Conservation (phyloP, 2,113 vertebrate genomes). For the Lichenostomus cassidix region DNA sequence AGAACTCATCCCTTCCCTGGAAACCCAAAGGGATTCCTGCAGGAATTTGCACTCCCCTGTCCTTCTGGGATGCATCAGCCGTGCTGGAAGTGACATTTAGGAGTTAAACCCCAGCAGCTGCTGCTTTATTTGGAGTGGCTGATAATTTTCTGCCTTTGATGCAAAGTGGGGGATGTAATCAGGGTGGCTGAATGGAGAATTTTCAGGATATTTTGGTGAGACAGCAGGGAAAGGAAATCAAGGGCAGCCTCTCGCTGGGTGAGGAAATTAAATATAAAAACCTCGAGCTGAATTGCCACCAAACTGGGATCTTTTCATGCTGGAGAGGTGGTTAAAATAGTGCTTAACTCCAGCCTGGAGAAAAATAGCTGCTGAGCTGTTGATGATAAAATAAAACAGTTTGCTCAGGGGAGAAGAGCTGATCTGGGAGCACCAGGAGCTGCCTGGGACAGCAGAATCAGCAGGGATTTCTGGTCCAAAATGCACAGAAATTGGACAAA, state of each 20-base stretch:
- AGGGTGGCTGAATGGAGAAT: constrained; percentile 30
- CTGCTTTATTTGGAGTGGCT: constrained; percentile 40
- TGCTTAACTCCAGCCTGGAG: neutral
- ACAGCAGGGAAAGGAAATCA: constrained; percentile 36
- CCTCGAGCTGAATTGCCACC: neutral
- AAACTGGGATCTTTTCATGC: neutral
- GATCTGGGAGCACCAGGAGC: neutral
- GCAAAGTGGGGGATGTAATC: constrained; percentile 47
- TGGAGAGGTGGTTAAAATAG: constrained; percentile 32
- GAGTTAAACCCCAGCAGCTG: constrained; percentile 35
- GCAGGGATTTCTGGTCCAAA: accelerated
- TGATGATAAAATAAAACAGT: neutral
- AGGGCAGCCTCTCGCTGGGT: constrained; percentile 32
- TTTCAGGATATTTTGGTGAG: constrained; percentile 34
- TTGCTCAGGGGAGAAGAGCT: neutral
- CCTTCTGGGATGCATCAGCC: neutral
- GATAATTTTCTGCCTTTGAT: constrained; percentile 48
- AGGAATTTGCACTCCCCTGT: neutral
- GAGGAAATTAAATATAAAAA: constrained; percentile 48
- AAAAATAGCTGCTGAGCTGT: neutral
- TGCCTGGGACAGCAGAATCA: neutral
- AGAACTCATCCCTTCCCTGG: neutral
- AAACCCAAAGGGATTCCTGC: neutral
- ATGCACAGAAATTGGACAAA: neutral
- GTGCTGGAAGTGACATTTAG: neutral